Percentiles rank a stretch among this genome's conserved stretches.
phyloP scores from a whole-genome alignment of 2,888 invertebrate species.

The Cepaea hortensis region DNA sequence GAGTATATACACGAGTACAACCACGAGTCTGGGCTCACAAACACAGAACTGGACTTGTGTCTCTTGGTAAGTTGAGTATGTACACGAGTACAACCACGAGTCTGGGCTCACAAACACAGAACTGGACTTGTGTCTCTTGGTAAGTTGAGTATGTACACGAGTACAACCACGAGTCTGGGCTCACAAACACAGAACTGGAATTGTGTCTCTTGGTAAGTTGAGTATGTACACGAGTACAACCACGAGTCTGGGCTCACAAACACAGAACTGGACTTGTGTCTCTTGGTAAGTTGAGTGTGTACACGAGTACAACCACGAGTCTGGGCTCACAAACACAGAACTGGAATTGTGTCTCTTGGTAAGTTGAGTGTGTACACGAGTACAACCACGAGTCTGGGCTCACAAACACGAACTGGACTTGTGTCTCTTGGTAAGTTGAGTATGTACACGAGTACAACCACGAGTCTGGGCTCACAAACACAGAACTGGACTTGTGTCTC shows the following conservation, averaged over 20 bases:
- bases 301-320: no score
- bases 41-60: constrained; percentile 27
- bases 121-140: constrained; percentile 21
- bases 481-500: constrained; percentile 22
- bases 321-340: constrained; percentile 21
- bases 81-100: no score
- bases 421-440: constrained; percentile 14
- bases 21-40: no score
- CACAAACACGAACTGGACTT: constrained; percentile 23
- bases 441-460: no score
- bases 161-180: no score
- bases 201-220: constrained; percentile 21
- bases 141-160: not conserved
- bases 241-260: no score
- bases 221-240: no score
- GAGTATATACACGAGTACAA: no score
- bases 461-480: no score
- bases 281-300: constrained; percentile 4
- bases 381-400: no score
- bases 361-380: not conserved
- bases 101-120: constrained; percentile 21
- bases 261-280: constrained; percentile 26
- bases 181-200: constrained; percentile 16
- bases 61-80: constrained; percentile 1
- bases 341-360: constrained; percentile 23